These are phyloP conservation scores for Panurus biarmicus DNA, from an alignment of 2,113 vertebrate species.

Conservation along the genomic window DNA sequence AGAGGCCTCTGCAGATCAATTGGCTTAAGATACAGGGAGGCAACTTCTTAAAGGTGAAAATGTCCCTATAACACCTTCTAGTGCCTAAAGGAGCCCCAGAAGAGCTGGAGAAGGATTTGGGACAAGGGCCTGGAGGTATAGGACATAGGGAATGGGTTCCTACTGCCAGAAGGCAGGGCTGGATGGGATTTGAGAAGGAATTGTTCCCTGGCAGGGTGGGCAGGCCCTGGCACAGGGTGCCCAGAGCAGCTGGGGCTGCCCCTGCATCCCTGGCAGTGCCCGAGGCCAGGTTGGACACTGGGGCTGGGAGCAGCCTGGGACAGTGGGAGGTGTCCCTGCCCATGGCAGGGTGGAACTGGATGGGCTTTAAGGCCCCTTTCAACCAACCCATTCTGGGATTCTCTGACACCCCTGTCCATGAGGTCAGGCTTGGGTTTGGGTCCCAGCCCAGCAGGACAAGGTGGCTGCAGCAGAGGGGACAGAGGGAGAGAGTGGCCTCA, in stretches of 20 bases:
- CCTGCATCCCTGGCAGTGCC: neutral
- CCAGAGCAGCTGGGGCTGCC: neutral
- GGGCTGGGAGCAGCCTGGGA: neutral
- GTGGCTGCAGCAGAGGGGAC: neutral
- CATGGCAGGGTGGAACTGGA: neutral
- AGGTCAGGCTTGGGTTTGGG: rapidly evolving
- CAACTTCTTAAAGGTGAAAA: neutral
- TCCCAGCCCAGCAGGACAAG: rapidly evolving
- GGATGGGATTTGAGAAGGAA: neutral
- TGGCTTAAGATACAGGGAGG: neutral
- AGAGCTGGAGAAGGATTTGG: neutral
- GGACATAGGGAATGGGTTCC: neutral
- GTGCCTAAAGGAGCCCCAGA: neutral
- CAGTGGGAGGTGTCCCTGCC: rapidly evolving
- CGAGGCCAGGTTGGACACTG: neutral
- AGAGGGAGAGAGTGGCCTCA: rapidly evolving
- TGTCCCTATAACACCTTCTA: neutral
- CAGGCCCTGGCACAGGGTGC: neutral
- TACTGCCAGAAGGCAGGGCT: rapidly evolving
- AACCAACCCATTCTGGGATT: neutral
- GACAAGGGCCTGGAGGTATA: neutral
- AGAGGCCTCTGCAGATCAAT: neutral
- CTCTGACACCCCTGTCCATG: neutral
- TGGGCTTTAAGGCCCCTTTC: neutral
- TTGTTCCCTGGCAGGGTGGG: rapidly evolving